Evolutionary conservation across 2,888 invertebrate species (phyloP).

Genomic region (Troides helena): DNA sequence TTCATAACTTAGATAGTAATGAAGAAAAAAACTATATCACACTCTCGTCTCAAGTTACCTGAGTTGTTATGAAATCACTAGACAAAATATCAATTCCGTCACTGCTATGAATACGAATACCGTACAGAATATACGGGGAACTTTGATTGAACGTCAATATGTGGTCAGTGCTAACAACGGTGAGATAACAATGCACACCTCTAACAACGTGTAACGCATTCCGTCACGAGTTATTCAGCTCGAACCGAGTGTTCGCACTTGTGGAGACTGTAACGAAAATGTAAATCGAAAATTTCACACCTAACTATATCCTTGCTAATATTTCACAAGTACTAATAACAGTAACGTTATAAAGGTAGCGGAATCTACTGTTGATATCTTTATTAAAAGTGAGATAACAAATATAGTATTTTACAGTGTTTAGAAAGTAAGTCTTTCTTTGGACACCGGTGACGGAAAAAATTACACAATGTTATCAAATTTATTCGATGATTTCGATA

Average conservation of each 20-base stretch:
- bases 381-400: background rate
- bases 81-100: constrained; percentile 7
- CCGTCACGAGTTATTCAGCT: constrained; percentile 19
- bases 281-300: background rate
- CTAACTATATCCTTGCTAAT: background rate
- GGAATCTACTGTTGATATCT: too few relatives aligned
- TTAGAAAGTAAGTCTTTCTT: background rate
- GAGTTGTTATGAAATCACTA: constrained; percentile 4
- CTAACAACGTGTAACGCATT: constrained; percentile 22
- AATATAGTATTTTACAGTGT: background rate
- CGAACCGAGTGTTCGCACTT: background rate
- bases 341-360: background rate
- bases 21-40: background rate
- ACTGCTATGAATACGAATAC: constrained; percentile 16
- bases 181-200: constrained; percentile 22
- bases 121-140: constrained; percentile 4
- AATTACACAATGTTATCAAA: constrained; percentile 41
- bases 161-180: constrained; percentile 28
- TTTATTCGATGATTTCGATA: constrained; percentile 43
- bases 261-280: background rate
- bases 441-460: constrained; percentile 6
- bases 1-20: background rate
- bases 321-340: constrained; percentile 13
- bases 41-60: background rate
- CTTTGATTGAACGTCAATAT: constrained; percentile 25